Percentiles rank a stretch among this genome's conserved stretches.
These are phyloP conservation scores for Machimus rusticus DNA, from an alignment of 2,888 invertebrate genomes.

Conservation along the genomic window DNA sequence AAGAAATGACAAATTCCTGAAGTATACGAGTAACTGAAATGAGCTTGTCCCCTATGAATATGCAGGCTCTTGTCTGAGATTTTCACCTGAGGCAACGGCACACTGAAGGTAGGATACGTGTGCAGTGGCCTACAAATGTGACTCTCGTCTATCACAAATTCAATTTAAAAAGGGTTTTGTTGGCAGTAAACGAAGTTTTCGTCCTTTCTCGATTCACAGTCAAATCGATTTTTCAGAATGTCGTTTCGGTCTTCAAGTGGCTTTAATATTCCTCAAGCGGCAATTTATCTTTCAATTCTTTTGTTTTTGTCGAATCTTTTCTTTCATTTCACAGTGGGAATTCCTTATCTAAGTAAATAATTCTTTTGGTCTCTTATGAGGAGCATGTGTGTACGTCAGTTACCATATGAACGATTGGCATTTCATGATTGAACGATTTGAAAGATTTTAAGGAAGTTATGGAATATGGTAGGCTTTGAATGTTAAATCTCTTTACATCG, in stretches of 20 bases:
- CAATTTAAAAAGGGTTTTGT: constrained; percentile 22
- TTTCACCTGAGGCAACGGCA: neutral
- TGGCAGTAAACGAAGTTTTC: constrained; percentile 7
- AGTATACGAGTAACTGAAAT: neutral
- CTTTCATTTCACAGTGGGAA: neutral
- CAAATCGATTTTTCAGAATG: constrained; percentile 3
- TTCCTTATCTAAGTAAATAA: neutral
- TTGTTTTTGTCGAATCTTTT: neutral
- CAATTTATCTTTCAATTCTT: neutral
- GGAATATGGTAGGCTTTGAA: neutral
- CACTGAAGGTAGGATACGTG: neutral
- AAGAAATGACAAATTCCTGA: neutral
- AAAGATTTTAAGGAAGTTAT: neutral
- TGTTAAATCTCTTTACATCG: neutral
- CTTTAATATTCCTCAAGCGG: neutral
- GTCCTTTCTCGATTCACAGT: constrained; percentile 7
- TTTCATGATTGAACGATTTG: neutral
- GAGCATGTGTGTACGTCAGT: neutral
- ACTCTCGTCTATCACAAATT: constrained; percentile 11
- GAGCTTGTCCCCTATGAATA: constrained; percentile 25
- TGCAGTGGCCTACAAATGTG: constrained; percentile 17
- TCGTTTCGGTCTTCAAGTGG: neutral
- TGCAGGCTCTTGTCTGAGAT: constrained; percentile 9
- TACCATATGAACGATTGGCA: neutral
- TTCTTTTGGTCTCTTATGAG: neutral